phyloP scores from a whole-genome alignment of 2,888 invertebrate genomes.

The Oligia latruncula region DNA sequence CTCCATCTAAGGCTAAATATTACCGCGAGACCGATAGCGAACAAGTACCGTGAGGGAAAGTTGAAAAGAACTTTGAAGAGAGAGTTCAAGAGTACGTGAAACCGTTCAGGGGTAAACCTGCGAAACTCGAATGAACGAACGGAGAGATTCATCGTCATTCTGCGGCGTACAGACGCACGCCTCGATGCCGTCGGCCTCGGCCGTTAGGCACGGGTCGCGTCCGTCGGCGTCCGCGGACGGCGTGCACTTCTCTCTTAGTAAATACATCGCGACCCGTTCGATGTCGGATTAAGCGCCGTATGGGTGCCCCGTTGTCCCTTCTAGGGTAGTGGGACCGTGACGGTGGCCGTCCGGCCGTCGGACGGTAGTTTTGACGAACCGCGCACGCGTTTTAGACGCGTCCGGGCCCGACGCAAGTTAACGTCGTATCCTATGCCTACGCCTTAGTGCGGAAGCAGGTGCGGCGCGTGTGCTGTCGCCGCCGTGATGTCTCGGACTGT shows the following conservation, averaged over 20 bases:
- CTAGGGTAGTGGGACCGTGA: background rate
- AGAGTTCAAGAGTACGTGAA: conserved; percentile 88
- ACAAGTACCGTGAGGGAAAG: conserved; percentile 93
- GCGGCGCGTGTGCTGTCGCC: conserved; percentile 69
- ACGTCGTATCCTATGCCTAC: conserved; percentile 70
- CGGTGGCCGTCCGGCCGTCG: conserved; percentile 23
- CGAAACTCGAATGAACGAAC: conserved; percentile 88
- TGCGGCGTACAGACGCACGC: conserved; percentile 66
- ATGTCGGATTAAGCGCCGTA: conserved; percentile 81
- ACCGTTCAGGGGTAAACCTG: conserved; percentile 90
- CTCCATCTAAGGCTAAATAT: conserved; percentile 91
- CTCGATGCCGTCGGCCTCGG: conserved; percentile 21
- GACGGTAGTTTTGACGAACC: conserved; percentile 66
- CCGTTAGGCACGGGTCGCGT: background rate
- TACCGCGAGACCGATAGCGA: conserved; percentile 91
- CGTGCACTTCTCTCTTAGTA: conserved; percentile 83
- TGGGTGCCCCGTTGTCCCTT: background rate
- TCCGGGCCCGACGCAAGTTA: conserved; percentile 74
- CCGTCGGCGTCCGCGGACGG: conserved; percentile 45
- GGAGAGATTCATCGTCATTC: conserved; percentile 80
- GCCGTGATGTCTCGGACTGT: conserved; percentile 76
- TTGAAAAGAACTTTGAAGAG: conserved; percentile 93
- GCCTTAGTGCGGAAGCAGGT: conserved; percentile 77
- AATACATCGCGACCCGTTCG: conserved; percentile 89
- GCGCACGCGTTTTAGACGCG: conserved; percentile 74